phyloP scores from a whole-genome alignment of 1,140 invertebrate genomes.

The Papilio dardanus region DNA sequence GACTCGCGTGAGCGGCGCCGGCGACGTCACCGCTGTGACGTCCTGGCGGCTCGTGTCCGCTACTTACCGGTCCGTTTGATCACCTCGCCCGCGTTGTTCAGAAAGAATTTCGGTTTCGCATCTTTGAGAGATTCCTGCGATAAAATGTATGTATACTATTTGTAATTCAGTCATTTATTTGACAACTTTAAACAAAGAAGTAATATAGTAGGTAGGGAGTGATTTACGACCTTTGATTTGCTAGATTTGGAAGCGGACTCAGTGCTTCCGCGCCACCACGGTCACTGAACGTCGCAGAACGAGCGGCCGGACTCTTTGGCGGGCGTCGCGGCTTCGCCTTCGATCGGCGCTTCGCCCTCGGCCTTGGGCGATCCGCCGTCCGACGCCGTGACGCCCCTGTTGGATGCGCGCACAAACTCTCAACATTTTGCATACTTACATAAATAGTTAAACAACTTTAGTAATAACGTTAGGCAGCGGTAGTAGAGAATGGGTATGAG shows the following conservation, averaged over 20 bases:
- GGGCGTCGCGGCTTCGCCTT: slow-evolving; percentile 71
- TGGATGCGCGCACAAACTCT: not conserved
- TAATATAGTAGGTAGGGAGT: too few relatives aligned
- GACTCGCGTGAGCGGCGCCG: not conserved
- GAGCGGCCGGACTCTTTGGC: slow-evolving; percentile 72
- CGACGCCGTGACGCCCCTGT: slow-evolving; percentile 63
- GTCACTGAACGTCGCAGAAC: slow-evolving; percentile 78
- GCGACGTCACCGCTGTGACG: too few relatives aligned
- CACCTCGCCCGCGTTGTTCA: slow-evolving; percentile 77
- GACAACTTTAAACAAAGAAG: not conserved
- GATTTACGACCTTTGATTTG: slow-evolving; percentile 70
- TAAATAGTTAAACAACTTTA: too few relatives aligned
- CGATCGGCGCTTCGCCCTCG: slow-evolving; percentile 75
- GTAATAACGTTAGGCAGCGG: too few relatives aligned
- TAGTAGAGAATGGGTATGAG: too few relatives aligned
- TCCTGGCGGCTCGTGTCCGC: too few relatives aligned
- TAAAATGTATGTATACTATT: slow-evolving; percentile 19
- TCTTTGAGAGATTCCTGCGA: slow-evolving; percentile 76
- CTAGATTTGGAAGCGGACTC: slow-evolving; percentile 80
- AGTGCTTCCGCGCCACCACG: slow-evolving; percentile 79
- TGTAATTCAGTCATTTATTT: slow-evolving; percentile 23
- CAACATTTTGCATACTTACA: not conserved
- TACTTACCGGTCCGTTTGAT: slow-evolving; percentile 73
- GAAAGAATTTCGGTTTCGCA: slow-evolving; percentile 73
- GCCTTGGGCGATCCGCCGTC: slow-evolving; percentile 77